phyloP scores from a whole-genome alignment of 2,113 vertebrate genomes.

The Apeltes quadracus region DNA sequence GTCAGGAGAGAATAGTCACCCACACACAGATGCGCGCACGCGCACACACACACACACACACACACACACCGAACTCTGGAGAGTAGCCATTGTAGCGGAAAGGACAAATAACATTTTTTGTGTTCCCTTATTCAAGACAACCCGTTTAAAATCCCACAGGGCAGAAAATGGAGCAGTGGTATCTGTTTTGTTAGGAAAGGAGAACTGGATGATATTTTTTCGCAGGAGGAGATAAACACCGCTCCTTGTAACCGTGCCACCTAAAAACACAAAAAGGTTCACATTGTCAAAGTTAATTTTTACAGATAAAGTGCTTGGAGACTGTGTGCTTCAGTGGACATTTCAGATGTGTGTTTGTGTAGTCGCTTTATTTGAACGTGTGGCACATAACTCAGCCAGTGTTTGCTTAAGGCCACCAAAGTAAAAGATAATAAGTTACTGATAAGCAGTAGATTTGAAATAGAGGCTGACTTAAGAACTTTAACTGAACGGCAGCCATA shows the following conservation, averaged over 20 bases:
- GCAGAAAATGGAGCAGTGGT: conserved; percentile 9
- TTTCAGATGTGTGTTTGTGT: conserved; percentile 49
- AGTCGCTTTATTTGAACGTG: conserved; percentile 38
- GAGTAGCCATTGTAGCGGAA: conserved; percentile 58
- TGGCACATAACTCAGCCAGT: conserved; percentile 44
- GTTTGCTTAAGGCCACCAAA: conserved; percentile 51
- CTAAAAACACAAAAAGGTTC: conserved; percentile 24
- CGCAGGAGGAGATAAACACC: conserved; percentile 18
- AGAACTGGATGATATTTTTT: conserved; percentile 19
- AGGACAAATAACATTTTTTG: conserved; percentile 34
- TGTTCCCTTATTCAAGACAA: conserved; percentile 39
- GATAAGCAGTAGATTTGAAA: conserved; percentile 71
- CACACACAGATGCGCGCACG: conserved; percentile 42
- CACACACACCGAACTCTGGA: too few species aligned
- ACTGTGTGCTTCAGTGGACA: conserved; percentile 7
- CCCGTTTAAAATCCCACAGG: conserved; percentile 33
- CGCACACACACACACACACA: conserved; percentile 4
- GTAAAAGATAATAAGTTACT: conserved; percentile 73
- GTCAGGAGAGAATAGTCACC: conserved; percentile 49
- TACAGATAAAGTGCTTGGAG: conserved; percentile 19
- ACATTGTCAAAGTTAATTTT: conserved; percentile 24
- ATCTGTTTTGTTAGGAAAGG: conserved; percentile 37
- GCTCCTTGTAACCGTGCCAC: neutral
- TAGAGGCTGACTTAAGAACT: conserved; percentile 49
- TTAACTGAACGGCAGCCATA: conserved; percentile 59